Evolutionary conservation across 2,113 vertebrate genomes (phyloP).

Genomic region (Sapajus apella): DNA sequence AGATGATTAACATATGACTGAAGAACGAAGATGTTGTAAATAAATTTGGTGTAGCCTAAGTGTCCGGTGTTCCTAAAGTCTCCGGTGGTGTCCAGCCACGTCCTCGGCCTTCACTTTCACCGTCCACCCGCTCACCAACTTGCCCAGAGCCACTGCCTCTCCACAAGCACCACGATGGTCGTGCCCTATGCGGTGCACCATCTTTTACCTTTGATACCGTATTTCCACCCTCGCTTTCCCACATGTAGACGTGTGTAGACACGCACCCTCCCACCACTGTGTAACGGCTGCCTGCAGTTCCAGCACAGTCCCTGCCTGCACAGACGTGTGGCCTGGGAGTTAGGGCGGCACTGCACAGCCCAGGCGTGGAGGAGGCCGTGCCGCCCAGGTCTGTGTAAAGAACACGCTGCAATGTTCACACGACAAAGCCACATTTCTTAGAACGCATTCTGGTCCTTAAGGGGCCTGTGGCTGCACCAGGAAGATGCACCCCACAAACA

Average conservation of each 20-base stretch:
- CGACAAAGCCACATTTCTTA: not conserved
- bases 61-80: not conserved
- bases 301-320: not conserved
- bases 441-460: not conserved
- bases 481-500: not conserved
- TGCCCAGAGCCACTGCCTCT: not conserved
- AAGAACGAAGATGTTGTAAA: not conserved
- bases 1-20: not conserved
- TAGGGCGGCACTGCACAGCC: rapidly evolving
- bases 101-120: not conserved
- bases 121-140: not conserved
- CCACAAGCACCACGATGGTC: not conserved
- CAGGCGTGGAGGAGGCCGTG: not conserved
- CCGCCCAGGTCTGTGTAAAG: not conserved
- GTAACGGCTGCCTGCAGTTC: not conserved
- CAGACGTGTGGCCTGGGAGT: not conserved
- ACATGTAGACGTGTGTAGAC: not conserved
- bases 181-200: not conserved
- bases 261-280: not conserved
- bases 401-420: not conserved
- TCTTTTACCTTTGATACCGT: not conserved
- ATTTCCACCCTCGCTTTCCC: not conserved
- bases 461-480: too few relatives aligned
- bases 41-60: not conserved
- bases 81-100: too few relatives aligned